Percentiles rank a stretch among this genome's conserved stretches.
phyloP scores from a whole-genome alignment of 1,140 invertebrate genomes.

The Delia radicum region DNA sequence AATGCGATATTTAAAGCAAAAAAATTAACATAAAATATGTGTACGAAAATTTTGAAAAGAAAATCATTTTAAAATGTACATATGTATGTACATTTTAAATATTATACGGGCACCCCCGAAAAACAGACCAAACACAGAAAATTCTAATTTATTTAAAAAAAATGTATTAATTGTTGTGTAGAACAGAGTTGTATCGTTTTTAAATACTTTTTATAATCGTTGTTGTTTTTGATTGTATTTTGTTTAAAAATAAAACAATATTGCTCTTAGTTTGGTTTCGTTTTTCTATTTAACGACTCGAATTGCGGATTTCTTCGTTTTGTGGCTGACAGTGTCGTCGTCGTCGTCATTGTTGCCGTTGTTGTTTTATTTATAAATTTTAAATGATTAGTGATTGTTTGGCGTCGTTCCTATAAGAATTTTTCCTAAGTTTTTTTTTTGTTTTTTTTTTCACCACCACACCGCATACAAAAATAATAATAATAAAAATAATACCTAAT shows the following conservation, averaged over 20 bases:
- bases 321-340: background rate
- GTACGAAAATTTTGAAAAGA: no score
- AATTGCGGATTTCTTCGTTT: background rate
- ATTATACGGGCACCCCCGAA: no score
- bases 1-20: no score
- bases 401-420: background rate
- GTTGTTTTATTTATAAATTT: background rate
- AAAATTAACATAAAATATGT: no score
- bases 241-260: slow-evolving; percentile 1
- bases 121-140: background rate
- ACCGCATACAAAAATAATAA: background rate
- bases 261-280: background rate
- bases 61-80: no score
- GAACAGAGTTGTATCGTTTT: background rate
- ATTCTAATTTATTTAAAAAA: background rate
- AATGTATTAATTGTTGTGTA: background rate
- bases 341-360: background rate
- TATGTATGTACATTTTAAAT: no score
- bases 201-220: background rate
- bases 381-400: slow-evolving; percentile 2
- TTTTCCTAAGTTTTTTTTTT: background rate
- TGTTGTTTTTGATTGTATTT: background rate
- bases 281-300: background rate
- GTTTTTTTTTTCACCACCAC: background rate
- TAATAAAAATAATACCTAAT: background rate